Evolutionary conservation across 35 echinoderm and acorn worm species (phyloP).

Genomic region (Apostichopus parvimensis): DNA sequence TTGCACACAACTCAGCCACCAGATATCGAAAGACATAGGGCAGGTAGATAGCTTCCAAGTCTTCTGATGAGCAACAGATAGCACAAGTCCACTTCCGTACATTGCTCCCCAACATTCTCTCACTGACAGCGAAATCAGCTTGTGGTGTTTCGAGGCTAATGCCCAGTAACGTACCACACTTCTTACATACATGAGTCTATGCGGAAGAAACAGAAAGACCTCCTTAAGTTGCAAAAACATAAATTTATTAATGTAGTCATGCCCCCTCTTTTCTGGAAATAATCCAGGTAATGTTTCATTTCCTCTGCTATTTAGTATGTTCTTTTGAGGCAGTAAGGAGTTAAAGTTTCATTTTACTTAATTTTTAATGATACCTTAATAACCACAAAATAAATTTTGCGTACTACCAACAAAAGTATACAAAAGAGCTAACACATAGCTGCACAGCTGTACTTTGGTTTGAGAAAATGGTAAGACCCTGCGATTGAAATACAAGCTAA

Average conservation of each 20-base stretch:
- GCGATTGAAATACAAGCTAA: too few relatives aligned
- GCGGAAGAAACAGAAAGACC: constrained; percentile 30
- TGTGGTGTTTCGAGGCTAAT: constrained; percentile 72
- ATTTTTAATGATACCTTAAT: too few relatives aligned
- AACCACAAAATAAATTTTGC: too few relatives aligned
- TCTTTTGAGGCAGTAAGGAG: too few relatives aligned
- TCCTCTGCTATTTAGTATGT: too few relatives aligned
- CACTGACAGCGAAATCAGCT: constrained; percentile 36
- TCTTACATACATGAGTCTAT: constrained; percentile 82
- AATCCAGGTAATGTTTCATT: too few relatives aligned
- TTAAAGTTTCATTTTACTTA: too few relatives aligned
- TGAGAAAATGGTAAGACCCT: too few relatives aligned
- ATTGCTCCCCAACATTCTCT: constrained; percentile 19
- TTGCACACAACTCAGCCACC: constrained; percentile 86
- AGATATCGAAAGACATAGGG: constrained; percentile 95
- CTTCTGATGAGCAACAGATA: constrained; percentile 69
- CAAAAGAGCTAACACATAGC: too few relatives aligned
- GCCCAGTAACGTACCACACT: constrained; percentile 87
- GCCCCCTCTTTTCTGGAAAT: too few relatives aligned
- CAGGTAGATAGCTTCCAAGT: constrained; percentile 71
- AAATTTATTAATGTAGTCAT: not conserved
- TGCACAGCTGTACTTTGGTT: too few relatives aligned
- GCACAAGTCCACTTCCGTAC: constrained; percentile 81
- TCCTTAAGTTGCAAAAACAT: not conserved
- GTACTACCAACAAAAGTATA: too few relatives aligned